Evolutionary conservation across 2,797 vertebrate species (phyloP).

Genomic region (Varecia variegata): DNA sequence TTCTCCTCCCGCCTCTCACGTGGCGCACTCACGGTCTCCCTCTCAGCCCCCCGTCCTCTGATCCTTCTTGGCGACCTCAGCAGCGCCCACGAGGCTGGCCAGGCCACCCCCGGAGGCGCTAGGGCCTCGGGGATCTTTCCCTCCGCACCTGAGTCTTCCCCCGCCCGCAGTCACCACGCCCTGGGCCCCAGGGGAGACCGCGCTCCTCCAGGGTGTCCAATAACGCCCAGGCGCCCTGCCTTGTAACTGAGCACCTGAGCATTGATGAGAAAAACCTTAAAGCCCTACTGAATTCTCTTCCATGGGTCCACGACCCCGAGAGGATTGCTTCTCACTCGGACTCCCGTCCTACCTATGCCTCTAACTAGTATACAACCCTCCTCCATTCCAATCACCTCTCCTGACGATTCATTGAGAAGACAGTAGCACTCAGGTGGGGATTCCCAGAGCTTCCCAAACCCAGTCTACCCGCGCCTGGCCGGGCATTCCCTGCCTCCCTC

Average conservation of each 20-base stretch:
- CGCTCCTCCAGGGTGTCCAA: rapidly evolving
- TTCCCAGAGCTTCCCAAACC: not conserved
- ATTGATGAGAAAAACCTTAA: not conserved
- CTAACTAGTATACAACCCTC: not conserved
- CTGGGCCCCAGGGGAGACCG: not conserved
- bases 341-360: not conserved
- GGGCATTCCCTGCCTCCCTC: not conserved
- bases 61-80: too few relatives aligned
- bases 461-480: too few relatives aligned
- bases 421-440: not conserved
- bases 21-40: not conserved
- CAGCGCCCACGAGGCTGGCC: rapidly evolving
- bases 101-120: not conserved
- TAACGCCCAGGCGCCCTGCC: not conserved
- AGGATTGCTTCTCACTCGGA: not conserved
- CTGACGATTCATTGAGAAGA: not conserved
- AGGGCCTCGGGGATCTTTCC: not conserved
- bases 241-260: not conserved
- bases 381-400: not conserved
- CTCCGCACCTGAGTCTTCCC: not conserved
- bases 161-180: too few relatives aligned
- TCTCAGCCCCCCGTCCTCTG: not conserved
- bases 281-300: not conserved
- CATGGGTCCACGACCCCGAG: not conserved
- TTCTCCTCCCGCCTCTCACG: not conserved